Conservation (phyloP, 2,113 vertebrate species). For the Mesoclemmys tuberculata region DNA sequence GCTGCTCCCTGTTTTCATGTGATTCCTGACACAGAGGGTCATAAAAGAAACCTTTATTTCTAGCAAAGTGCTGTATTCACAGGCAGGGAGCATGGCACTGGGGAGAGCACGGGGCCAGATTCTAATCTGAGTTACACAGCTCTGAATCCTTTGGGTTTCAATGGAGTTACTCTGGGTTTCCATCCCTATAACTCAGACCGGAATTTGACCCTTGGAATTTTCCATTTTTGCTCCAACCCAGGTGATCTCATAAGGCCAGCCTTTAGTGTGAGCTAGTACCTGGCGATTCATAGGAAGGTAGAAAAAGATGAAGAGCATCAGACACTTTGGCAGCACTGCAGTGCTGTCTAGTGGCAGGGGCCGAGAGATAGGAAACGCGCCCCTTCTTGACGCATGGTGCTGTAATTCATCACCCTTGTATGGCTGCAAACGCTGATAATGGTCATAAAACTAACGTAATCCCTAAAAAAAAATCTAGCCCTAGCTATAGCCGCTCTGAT, state of each 20-base stretch:
- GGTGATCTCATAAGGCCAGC: neutral
- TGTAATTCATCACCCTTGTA: neutral
- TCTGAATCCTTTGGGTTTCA: neutral
- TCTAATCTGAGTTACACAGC: rapidly evolving
- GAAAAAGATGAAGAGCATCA: neutral
- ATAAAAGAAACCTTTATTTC: neutral
- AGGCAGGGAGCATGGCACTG: neutral
- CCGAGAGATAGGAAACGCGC: neutral
- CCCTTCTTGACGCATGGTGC: rapidly evolving
- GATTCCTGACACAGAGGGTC: neutral
- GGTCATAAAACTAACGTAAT: neutral
- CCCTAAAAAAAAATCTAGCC: neutral
- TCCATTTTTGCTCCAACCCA: neutral
- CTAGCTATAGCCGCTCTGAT: neutral
- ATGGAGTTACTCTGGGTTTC: neutral
- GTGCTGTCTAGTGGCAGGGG: neutral
- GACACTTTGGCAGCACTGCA: neutral
- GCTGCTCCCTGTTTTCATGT: neutral
- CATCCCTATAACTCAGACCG: rapidly evolving
- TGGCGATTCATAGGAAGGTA: neutral
- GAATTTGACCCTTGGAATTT: neutral
- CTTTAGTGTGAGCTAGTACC: too few species aligned
- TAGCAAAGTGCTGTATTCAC: neutral
- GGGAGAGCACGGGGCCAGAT: neutral
- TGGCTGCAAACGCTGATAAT: neutral